phyloP scores from a whole-genome alignment of 2,113 vertebrate genomes.

The Rhinopomastus cyanomelas region DNA sequence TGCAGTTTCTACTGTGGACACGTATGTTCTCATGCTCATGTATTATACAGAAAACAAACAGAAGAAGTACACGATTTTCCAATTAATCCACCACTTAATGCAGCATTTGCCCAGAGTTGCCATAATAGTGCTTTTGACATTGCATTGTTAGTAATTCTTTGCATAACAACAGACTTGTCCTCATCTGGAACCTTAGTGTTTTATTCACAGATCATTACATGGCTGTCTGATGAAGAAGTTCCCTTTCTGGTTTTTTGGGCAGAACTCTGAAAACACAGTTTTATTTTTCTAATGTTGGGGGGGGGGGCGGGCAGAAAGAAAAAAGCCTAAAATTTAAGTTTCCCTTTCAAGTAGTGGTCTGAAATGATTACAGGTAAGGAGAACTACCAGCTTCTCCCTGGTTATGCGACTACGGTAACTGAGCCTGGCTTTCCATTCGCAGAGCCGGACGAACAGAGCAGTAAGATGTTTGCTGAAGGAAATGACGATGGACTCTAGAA shows the following conservation, averaged over 20 bases:
- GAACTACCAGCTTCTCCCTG: conserved; percentile 60
- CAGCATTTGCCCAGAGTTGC: conserved; percentile 61
- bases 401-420: conserved; percentile 60
- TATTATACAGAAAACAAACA: conserved; percentile 40
- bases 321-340: conserved; percentile 48
- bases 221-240: conserved; percentile 43
- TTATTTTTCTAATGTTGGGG: conserved; percentile 31
- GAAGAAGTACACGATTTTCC: neutral
- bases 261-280: conserved; percentile 51
- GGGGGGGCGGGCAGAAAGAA: conserved; percentile 17
- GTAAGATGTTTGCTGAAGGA: conserved; percentile 55
- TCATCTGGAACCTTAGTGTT: conserved; percentile 58
- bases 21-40: conserved; percentile 40
- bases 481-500: conserved; percentile 62
- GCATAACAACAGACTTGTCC: conserved; percentile 50
- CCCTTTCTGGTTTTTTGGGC: conserved; percentile 29
- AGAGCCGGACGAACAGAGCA: conserved; percentile 49
- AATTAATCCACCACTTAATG: conserved; percentile 45
- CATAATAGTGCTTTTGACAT: conserved; percentile 55
- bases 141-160: conserved; percentile 63
- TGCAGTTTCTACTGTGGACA: neutral
- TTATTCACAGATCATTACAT: conserved; percentile 63
- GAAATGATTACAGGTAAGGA: conserved; percentile 64
- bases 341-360: conserved; percentile 73
- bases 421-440: conserved; percentile 69